Conservation (phyloP, 2,797 vertebrate genomes). For the Chaunax sp. region DNA sequence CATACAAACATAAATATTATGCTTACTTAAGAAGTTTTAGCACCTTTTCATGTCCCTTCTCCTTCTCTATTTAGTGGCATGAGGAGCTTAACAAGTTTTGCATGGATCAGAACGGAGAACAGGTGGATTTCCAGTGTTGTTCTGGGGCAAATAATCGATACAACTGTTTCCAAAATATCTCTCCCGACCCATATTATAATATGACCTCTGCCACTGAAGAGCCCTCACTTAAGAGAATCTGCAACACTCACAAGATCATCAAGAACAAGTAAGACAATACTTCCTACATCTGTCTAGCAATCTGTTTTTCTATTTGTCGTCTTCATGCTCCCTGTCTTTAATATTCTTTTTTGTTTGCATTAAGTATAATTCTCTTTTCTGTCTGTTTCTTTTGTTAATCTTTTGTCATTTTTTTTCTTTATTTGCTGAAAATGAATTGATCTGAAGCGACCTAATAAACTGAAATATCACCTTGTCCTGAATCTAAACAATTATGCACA, state of each 20-base stretch:
- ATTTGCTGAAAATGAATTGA: background rate
- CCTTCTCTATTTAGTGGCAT: conserved; percentile 74
- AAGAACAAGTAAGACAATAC: conserved; percentile 69
- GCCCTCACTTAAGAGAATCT: conserved; percentile 60
- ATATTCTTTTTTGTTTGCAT: background rate
- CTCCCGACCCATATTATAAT: conserved; percentile 73
- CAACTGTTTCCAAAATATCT: conserved; percentile 72
- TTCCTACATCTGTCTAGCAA: background rate
- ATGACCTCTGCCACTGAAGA: conserved; percentile 7
- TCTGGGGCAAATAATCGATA: conserved; percentile 30
- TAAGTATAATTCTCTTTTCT: background rate
- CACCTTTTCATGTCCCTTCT: background rate
- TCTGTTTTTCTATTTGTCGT: background rate
- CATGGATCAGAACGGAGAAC: conserved; percentile 9
- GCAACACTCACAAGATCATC: conserved; percentile 67
- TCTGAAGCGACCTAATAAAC: background rate
- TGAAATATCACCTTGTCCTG: background rate
- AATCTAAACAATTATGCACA: background rate
- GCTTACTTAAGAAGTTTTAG: background rate
- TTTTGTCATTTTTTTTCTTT: background rate
- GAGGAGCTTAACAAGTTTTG: conserved; percentile 79
- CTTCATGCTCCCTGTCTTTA: background rate
- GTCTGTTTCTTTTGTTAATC: background rate
- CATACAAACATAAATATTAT: background rate
- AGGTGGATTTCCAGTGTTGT: conserved; percentile 70